Percentiles rank a stretch among this genome's conserved stretches.
These are phyloP conservation scores for Nyctalus aviator DNA, from an alignment of 2,797 vertebrate species.

Conservation along the genomic window DNA sequence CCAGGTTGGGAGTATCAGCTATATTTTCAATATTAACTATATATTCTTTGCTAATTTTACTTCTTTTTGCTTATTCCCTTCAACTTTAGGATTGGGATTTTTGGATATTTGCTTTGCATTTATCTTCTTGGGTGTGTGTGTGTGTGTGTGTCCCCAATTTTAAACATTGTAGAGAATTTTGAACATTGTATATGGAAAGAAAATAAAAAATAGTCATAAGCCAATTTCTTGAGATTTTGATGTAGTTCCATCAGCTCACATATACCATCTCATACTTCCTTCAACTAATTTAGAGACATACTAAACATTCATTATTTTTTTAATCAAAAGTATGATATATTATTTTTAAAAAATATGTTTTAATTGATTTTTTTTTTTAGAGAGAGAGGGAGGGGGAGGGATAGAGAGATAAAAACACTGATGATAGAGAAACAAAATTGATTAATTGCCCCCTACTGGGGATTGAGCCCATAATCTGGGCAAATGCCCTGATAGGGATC, in stretches of 20 bases:
- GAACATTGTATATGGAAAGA: neutral
- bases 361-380: no score
- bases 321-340: neutral
- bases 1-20: neutral
- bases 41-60: neutral
- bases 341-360: no score
- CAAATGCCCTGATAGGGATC: no score
- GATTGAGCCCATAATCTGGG: no score
- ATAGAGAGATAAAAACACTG: no score
- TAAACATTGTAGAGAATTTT: neutral
- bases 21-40: neutral
- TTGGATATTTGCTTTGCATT: neutral
- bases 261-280: neutral
- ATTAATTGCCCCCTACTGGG: no score
- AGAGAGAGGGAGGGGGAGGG: no score
- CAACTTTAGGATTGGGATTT: neutral
- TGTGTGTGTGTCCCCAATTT: no score
- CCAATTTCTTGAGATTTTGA: neutral
- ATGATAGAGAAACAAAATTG: no score
- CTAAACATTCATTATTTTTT: neutral
- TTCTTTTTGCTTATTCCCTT: conserved; percentile 19
- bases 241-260: neutral
- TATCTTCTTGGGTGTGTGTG: neutral
- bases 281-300: neutral
- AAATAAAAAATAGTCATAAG: neutral